Conservation (phyloP, 2,113 vertebrate genomes). For the Albula glossodonta region DNA sequence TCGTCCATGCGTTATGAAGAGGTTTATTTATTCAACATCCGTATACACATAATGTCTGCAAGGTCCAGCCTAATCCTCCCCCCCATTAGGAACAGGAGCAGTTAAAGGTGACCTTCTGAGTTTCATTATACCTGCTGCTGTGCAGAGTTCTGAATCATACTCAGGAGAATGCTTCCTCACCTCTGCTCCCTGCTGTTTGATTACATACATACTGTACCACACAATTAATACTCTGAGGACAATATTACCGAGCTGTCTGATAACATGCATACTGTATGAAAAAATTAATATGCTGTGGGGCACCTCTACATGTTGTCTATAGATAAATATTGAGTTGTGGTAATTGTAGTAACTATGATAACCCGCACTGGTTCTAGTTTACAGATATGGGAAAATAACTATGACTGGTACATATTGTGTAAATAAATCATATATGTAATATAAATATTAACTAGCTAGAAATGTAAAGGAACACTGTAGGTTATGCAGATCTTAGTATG, state of each 20-base stretch:
- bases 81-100: slow-evolving; percentile 49
- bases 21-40: slow-evolving; percentile 69
- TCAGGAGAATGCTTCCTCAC: neutral
- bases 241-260: neutral
- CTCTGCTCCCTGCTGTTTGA: slow-evolving; percentile 29
- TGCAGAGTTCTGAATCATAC: neutral
- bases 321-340: too few species aligned
- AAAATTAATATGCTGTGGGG: too few species aligned
- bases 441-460: too few species aligned
- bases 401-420: too few species aligned
- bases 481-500: too few species aligned
- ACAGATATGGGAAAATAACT: too few species aligned
- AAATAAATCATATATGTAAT: too few species aligned
- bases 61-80: slow-evolving; percentile 53
- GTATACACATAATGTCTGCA: slow-evolving; percentile 55
- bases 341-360: too few species aligned
- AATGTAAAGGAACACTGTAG: too few species aligned
- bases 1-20: slow-evolving; percentile 28
- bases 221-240: neutral
- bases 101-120: slow-evolving; percentile 65
- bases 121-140: slow-evolving; percentile 35
- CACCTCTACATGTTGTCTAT: too few species aligned
- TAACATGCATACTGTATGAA: neutral
- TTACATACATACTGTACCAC: neutral
- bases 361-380: too few species aligned